Conservation (phyloP, 2,113 vertebrate species). For the Jacana jacana region DNA sequence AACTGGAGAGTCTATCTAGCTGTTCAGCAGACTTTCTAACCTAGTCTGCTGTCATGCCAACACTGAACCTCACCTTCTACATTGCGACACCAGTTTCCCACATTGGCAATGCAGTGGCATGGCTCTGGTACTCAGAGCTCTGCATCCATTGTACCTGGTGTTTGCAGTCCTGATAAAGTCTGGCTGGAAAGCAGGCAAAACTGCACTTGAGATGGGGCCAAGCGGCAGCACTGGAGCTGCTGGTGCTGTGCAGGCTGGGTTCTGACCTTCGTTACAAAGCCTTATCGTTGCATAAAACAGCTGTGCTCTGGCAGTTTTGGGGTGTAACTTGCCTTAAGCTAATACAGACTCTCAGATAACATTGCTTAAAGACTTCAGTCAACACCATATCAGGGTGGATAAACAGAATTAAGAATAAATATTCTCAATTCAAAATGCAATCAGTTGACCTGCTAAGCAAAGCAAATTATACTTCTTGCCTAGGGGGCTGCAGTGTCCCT, state of each 20-base stretch:
- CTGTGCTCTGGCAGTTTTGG: neutral
- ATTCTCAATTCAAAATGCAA: slow-evolving; percentile 29
- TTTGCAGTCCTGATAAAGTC: slow-evolving; percentile 15
- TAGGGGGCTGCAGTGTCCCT: neutral
- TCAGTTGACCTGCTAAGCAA: slow-evolving; percentile 10
- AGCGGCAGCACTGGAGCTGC: neutral
- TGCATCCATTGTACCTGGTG: slow-evolving; percentile 10
- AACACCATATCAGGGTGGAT: neutral
- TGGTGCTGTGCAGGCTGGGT: neutral
- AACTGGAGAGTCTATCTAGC: neutral
- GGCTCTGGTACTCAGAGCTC: neutral
- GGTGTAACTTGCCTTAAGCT: slow-evolving; percentile 52
- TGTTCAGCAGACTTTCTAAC: neutral
- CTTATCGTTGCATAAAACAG: neutral
- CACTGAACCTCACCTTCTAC: neutral
- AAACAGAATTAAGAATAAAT: slow-evolving; percentile 22
- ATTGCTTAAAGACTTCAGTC: slow-evolving; percentile 46
- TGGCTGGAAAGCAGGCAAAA: neutral
- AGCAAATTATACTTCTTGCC: neutral
- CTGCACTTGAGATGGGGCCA: neutral
- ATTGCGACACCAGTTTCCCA: neutral
- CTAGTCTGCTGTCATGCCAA: neutral
- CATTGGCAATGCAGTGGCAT: neutral
- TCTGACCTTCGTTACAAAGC: slow-evolving; percentile 51
- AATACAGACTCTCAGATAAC: slow-evolving; percentile 58